phyloP scores from a whole-genome alignment of 2,888 invertebrate genomes.

The Conops quadrifasciatus region DNA sequence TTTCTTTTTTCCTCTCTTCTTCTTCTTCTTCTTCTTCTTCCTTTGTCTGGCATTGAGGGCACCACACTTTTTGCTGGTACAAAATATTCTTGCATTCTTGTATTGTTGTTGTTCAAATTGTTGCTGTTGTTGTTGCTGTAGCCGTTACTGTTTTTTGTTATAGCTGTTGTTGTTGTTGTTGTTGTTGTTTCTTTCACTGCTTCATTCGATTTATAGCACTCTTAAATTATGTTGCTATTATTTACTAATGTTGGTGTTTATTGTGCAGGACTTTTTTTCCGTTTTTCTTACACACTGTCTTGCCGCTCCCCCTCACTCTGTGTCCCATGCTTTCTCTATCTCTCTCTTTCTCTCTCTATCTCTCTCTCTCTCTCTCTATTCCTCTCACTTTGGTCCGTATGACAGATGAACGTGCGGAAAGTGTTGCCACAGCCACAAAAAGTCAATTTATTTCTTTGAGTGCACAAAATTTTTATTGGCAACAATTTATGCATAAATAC shows the following conservation, averaged over 20 bases:
- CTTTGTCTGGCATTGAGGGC: too few species aligned
- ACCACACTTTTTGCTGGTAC: too few species aligned
- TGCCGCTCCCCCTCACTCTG: too few species aligned
- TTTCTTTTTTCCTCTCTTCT: too few species aligned
- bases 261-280: background rate
- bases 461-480: constrained; percentile 8
- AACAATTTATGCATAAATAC: constrained; percentile 26
- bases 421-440: constrained; percentile 30
- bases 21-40: too few species aligned
- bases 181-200: background rate
- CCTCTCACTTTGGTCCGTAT: background rate
- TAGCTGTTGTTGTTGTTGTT: background rate
- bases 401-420: background rate
- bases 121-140: background rate
- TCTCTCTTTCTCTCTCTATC: background rate
- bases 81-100: background rate
- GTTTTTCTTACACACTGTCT: background rate
- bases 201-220: constrained; percentile 4
- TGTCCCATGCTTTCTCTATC: background rate
- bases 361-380: background rate
- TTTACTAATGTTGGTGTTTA: background rate
- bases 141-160: too few species aligned
- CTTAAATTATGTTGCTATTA: constrained; percentile 1
- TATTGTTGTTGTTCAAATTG: background rate
- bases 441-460: constrained; percentile 29